Base-by-base conservation (phyloP, 1,140 invertebrate species). In the Araneus ventricosus region DNA sequence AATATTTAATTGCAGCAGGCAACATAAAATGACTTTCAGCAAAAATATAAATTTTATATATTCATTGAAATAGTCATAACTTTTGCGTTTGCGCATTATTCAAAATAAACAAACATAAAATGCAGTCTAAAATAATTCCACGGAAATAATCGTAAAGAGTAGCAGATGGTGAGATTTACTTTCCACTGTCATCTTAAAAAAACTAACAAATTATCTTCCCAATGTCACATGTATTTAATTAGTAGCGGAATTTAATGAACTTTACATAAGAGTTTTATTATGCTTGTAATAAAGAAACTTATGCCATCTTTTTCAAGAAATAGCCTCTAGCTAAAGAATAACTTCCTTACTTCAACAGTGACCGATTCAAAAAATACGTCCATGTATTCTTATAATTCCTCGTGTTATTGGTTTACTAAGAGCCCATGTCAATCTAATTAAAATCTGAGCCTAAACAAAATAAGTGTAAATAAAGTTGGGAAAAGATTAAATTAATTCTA, bases 401-500 rank as follows among this genome's bases (percentile, higher is more conserved):
- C 27, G 63, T 14, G 27, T 67, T 67, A 67, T 67, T 67, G 63
- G 63, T 67, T 67, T 67, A 27, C 45, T 27, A 67, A 27, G 27
- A 67, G 63, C n/a, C 63, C n/a, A 67, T 67, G 63, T 17, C 27
- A 67, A 27, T 67, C 63, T 67, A 67, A 67, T 67, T 67, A 67
- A 67, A 67, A 67, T 67, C 63, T n/a, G 63, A 67, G n/a, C 7
- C 63, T 30, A 4, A 67, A 27, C n/a, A 67, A 67, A 10, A 67
- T 67, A 67, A 67, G 63, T 67, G 63, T 67, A 67, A 67, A 67
- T 67, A 67, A 67, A 67, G 24, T 67, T 67, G 63, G 14, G 27
- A 8, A 67, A n/a, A 67, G 63, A 67, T 67, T 63, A 63, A 63
- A 63, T 63, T 67, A 67, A 67, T 67, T 67, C 63, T 30, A 67